Evolutionary conservation across 2,113 vertebrate species (phyloP).

Genomic region (Labrus mixtus): DNA sequence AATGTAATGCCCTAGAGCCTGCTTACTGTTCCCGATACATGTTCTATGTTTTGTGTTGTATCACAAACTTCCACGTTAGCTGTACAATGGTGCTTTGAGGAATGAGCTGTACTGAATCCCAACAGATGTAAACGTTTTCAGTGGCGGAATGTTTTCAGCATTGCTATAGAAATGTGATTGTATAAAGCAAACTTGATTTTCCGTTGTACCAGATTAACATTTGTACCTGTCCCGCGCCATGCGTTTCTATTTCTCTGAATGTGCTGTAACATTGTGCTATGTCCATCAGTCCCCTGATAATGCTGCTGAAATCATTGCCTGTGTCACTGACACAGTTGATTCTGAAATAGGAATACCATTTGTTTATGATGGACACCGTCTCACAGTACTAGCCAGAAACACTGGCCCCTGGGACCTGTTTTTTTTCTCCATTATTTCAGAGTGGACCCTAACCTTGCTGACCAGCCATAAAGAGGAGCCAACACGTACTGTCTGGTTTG

Average conservation of each 20-base stretch:
- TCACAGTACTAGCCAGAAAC: conserved; percentile 7
- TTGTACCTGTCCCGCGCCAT: conserved; percentile 60
- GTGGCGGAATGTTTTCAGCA: conserved; percentile 72
- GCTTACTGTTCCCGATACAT: conserved; percentile 56
- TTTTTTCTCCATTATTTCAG: conserved; percentile 37
- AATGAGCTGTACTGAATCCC: conserved; percentile 53
- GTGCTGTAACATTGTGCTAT: conserved; percentile 68
- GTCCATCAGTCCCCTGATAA: conserved; percentile 69
- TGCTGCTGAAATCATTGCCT: conserved; percentile 80
- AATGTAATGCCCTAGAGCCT: conserved; percentile 74
- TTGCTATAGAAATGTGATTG: conserved; percentile 78
- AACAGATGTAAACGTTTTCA: conserved; percentile 54
- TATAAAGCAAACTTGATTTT: conserved; percentile 75
- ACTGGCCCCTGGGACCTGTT: conserved; percentile 4
- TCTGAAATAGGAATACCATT: conserved; percentile 56
- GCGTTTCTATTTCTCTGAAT: conserved; percentile 73
- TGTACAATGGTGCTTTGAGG: conserved; percentile 72
- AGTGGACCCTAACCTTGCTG: conserved; percentile 78
- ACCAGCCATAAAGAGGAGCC: conserved; percentile 68
- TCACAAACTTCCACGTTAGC: conserved; percentile 58
- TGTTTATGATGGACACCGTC: conserved; percentile 41
- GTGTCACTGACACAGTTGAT: conserved; percentile 60
- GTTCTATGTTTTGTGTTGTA: conserved; percentile 55
- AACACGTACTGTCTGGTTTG: conserved; percentile 65
- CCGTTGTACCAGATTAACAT: conserved; percentile 56